These are phyloP conservation scores for Drosophila emarginata DNA, from an alignment of 2,888 invertebrate species.

Conservation along the genomic window DNA sequence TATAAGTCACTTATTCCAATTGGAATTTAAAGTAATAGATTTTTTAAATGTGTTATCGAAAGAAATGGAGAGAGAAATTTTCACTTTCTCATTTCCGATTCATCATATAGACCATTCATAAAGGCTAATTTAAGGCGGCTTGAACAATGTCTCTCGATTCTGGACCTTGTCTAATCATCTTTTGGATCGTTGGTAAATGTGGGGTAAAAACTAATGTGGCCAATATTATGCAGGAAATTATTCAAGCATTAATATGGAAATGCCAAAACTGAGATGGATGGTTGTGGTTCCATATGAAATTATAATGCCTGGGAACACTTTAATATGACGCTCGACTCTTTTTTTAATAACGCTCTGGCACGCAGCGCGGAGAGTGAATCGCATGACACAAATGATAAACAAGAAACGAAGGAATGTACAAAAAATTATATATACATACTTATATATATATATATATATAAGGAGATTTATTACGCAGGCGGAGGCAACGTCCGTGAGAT, in stretches of 20 bases:
- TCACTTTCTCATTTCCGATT: too few relatives aligned
- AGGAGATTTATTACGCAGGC: conserved; percentile 76
- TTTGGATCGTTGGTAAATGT: neutral
- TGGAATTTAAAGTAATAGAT: too few relatives aligned
- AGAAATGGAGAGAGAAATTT: too few relatives aligned
- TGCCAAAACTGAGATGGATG: conserved; percentile 70
- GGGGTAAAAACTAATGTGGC: conserved; percentile 59
- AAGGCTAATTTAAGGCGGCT: too few relatives aligned
- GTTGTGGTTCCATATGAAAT: conserved; percentile 65
- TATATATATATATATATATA: conserved; percentile 34
- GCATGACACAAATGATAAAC: conserved; percentile 77
- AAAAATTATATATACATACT: conserved; percentile 15
- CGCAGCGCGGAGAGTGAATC: conserved; percentile 53
- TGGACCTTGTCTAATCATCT: neutral
- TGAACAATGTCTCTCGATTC: neutral
- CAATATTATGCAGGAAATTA: conserved; percentile 57
- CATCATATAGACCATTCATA: too few relatives aligned
- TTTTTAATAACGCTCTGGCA: conserved; percentile 68
- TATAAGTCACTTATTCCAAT: too few relatives aligned
- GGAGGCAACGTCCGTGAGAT: conserved; percentile 46
- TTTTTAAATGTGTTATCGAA: too few relatives aligned
- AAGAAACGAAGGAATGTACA: conserved; percentile 64
- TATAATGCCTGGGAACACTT: conserved; percentile 74
- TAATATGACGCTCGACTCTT: conserved; percentile 62
- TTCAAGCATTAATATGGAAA: conserved; percentile 70